Percentiles rank a stretch among this genome's conserved stretches.
phyloP scores from a whole-genome alignment of 2,113 vertebrate species.

The Probosciger aterrimus region DNA sequence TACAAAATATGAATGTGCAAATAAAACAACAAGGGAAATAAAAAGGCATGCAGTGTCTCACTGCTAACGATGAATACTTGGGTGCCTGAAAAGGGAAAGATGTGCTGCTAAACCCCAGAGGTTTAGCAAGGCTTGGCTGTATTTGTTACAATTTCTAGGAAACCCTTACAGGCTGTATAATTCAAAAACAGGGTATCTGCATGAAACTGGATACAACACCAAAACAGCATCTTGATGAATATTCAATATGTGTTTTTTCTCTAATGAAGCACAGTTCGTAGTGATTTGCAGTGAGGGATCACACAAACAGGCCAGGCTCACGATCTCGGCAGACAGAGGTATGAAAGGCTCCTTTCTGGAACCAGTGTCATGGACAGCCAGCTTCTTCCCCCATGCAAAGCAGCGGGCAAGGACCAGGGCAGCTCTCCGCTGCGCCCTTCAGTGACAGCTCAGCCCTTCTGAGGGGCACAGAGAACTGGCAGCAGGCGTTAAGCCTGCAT shows the following conservation, averaged over 20 bases:
- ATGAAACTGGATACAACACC: not conserved
- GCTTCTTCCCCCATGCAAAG: not conserved
- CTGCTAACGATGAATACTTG: not conserved
- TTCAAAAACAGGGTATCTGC: not conserved
- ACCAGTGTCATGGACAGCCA: not conserved
- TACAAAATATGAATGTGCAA: not conserved
- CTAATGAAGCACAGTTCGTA: not conserved
- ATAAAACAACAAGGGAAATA: conserved; percentile 26
- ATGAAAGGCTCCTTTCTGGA: conserved; percentile 37
- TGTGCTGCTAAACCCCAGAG: conserved; percentile 51
- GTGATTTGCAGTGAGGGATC: not conserved
- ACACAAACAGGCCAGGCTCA: not conserved
- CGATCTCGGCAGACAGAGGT: not conserved
- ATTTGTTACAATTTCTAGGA: conserved; percentile 58
- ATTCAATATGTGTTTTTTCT: not conserved
- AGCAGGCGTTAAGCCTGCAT: not conserved
- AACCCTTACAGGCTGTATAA: not conserved
- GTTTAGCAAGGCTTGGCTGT: conserved; percentile 33
- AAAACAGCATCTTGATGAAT: conserved; percentile 22
- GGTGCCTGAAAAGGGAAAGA: not conserved
- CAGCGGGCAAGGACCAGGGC: not conserved
- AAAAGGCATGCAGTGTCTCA: not conserved
- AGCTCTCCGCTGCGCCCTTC: conserved; percentile 27
- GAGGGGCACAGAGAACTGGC: not conserved
- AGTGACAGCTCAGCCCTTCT: not conserved